A percentile compares a stretch with the other conserved stretches of the same genome.
phyloP scores from a whole-genome alignment of 2,888 invertebrate genomes.

The Rhabditoides inermis region DNA sequence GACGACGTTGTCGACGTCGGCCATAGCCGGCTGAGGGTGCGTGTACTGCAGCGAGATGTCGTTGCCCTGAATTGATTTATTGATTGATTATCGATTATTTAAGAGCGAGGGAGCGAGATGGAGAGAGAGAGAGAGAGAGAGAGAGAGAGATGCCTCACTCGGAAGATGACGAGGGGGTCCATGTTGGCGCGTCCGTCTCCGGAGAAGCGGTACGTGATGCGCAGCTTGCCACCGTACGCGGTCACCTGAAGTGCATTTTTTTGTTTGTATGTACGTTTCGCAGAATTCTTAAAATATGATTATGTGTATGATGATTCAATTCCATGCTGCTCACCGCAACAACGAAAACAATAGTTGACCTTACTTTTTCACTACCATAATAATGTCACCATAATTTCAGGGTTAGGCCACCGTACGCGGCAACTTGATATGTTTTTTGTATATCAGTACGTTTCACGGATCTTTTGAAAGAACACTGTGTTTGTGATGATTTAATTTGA shows the following conservation, averaged over 20 bases:
- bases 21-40: conserved; percentile 24
- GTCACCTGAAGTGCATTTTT: conserved; percentile 54
- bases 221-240: conserved; percentile 80
- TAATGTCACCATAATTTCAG: no score
- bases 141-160: conserved; percentile 24
- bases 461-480: no score
- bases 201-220: conserved; percentile 63
- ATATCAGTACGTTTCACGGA: no score
- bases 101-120: background rate
- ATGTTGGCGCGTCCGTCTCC: conserved; percentile 40
- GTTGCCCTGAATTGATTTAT: conserved; percentile 38
- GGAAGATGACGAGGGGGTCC: conserved; percentile 43
- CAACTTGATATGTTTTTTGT: no score
- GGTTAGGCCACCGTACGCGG: no score
- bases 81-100: background rate
- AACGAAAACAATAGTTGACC: no score
- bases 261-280: background rate
- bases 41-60: conserved; percentile 45
- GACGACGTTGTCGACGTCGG: conserved; percentile 46
- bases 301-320: no score
- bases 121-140: background rate
- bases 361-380: no score
- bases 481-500: no score
- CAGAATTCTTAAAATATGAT: background rate
- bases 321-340: no score